Percentiles rank a stretch among this genome's conserved stretches.
phyloP scores from a whole-genome alignment of 2,888 invertebrate genomes.

The Drosophila peninsularis region DNA sequence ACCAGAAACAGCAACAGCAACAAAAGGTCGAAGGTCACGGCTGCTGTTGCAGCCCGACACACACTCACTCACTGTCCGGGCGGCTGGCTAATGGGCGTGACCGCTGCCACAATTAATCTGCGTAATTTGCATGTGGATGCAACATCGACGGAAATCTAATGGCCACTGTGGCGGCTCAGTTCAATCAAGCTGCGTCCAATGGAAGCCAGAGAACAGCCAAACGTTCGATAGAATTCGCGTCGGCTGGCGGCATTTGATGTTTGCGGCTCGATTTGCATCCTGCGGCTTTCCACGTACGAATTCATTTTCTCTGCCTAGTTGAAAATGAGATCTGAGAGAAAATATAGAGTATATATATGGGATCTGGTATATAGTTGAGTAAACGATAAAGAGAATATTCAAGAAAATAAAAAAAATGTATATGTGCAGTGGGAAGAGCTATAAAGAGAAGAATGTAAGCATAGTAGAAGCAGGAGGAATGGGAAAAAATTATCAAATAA shows the following conservation, averaged over 20 bases:
- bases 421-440: too few species aligned
- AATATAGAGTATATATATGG: too few species aligned
- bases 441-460: too few species aligned
- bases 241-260: constrained; percentile 54
- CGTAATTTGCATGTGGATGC: constrained; percentile 71
- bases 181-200: constrained; percentile 55
- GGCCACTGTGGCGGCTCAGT: constrained; percentile 20
- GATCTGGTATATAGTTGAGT: too few species aligned
- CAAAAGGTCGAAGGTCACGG: constrained; percentile 74
- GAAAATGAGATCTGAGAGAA: not conserved
- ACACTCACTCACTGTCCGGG: constrained; percentile 4
- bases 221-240: constrained; percentile 52
- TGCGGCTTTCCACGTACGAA: constrained; percentile 59
- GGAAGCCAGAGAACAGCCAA: not conserved
- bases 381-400: too few species aligned
- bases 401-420: too few species aligned
- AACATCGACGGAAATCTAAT: constrained; percentile 1
- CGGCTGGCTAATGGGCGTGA: constrained; percentile 63
- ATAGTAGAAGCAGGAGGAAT: too few species aligned
- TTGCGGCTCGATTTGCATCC: constrained; percentile 34
- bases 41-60: constrained; percentile 29
- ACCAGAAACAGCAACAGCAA: constrained; percentile 21
- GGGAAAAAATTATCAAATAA: too few species aligned
- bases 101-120: constrained; percentile 64
- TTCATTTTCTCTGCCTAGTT: not conserved